These are phyloP conservation scores for Diarsia mendica DNA, from an alignment of 2,888 invertebrate species.

Conservation along the genomic window DNA sequence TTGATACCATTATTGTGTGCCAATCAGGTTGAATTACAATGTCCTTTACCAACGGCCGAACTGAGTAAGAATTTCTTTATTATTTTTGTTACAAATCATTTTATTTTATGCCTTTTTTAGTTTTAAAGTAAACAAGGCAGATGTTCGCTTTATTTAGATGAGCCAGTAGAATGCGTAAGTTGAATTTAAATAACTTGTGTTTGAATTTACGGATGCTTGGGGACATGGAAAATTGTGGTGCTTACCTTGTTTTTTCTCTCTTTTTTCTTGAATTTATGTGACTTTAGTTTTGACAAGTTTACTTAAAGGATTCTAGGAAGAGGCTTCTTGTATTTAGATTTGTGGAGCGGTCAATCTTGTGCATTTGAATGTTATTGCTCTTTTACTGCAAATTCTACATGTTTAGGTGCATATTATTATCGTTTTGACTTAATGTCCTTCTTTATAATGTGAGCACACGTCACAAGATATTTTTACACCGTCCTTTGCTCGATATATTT, in stretches of 20 bases:
- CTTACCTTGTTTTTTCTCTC: slow-evolving; percentile 52
- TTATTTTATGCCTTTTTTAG: slow-evolving; percentile 84
- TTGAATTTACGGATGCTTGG: slow-evolving; percentile 73
- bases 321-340: slow-evolving; percentile 50
- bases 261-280: slow-evolving; percentile 61
- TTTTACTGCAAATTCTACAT: slow-evolving; percentile 2
- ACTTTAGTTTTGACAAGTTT: slow-evolving; percentile 65
- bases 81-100: slow-evolving; percentile 87
- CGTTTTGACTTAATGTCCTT: background rate
- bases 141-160: slow-evolving; percentile 87
- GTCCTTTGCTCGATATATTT: background rate
- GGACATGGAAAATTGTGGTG: slow-evolving; percentile 61
- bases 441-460: background rate
- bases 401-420: background rate
- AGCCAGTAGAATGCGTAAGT: slow-evolving; percentile 76
- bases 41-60: slow-evolving; percentile 88
- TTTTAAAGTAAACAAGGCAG: slow-evolving; percentile 83
- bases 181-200: slow-evolving; percentile 83
- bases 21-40: slow-evolving; percentile 90
- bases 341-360: slow-evolving; percentile 27
- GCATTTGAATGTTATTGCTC: slow-evolving; percentile 18
- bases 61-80: slow-evolving; percentile 84
- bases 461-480: background rate
- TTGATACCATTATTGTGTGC: slow-evolving; percentile 91
- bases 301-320: slow-evolving; percentile 59